Conservation (phyloP, 1,140 invertebrate species). For the Eupeodes corollae region DNA sequence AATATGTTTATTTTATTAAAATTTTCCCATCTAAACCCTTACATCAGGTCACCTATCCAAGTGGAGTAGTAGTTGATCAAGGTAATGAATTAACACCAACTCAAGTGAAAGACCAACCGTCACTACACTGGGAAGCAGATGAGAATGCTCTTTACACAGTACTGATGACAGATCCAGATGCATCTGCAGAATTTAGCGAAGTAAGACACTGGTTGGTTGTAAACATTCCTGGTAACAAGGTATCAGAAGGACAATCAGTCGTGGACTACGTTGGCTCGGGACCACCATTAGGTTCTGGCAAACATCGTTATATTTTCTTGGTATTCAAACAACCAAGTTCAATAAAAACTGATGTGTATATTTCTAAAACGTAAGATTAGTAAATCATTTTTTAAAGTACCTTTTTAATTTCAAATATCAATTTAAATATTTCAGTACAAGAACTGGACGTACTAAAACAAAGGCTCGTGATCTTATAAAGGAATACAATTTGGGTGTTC, state of each 20-base stretch:
- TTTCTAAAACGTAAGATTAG: conserved; percentile 21
- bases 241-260: conserved; percentile 61
- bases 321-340: conserved; percentile 63
- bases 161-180: conserved; percentile 80
- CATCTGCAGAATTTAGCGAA: conserved; percentile 68
- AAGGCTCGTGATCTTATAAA: conserved; percentile 28
- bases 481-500: conserved; percentile 35
- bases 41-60: conserved; percentile 49
- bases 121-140: conserved; percentile 53
- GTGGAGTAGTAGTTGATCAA: conserved; percentile 46
- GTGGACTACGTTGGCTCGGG: conserved; percentile 77
- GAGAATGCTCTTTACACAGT: conserved; percentile 58
- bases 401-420: conserved; percentile 48
- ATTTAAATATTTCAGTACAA: conserved; percentile 17
- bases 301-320: conserved; percentile 85
- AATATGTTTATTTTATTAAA: too few relatives aligned
- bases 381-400: conserved; percentile 41
- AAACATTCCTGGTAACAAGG: conserved; percentile 76
- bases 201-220: conserved; percentile 87
- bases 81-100: conserved; percentile 70
- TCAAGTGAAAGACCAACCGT: conserved; percentile 56
- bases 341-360: conserved; percentile 22
- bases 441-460: conserved; percentile 17
- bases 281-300: conserved; percentile 68
- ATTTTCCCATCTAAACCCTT: conserved; percentile 5